phyloP scores from a whole-genome alignment of 2,888 invertebrate species.

The Crepidodera aurea region DNA sequence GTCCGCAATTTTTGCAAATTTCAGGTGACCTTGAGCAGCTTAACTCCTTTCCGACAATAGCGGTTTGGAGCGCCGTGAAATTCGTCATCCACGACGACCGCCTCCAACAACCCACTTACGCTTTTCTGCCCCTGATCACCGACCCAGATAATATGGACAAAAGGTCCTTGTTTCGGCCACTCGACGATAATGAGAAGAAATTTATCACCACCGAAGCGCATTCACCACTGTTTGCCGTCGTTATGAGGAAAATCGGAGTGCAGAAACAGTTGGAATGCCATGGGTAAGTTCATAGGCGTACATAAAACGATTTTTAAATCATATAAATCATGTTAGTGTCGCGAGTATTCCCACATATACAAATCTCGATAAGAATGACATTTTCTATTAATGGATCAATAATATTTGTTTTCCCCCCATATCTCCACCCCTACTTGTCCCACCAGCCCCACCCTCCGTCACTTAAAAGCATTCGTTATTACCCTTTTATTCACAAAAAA shows the following conservation, averaged over 20 bases:
- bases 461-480: too few relatives aligned
- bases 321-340: too few relatives aligned
- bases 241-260: slow-evolving; percentile 82
- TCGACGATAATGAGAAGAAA: slow-evolving; percentile 66
- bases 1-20: too few relatives aligned
- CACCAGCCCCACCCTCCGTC: too few relatives aligned
- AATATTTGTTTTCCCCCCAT: too few relatives aligned
- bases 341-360: too few relatives aligned
- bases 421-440: too few relatives aligned
- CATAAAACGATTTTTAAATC: neutral
- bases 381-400: too few relatives aligned
- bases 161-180: slow-evolving; percentile 69
- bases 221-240: slow-evolving; percentile 88
- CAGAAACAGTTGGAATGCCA: slow-evolving; percentile 87
- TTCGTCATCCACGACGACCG: slow-evolving; percentile 72
- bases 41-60: slow-evolving; percentile 89
- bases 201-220: slow-evolving; percentile 69
- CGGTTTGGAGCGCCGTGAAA: slow-evolving; percentile 92
- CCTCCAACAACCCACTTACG: slow-evolving; percentile 67
- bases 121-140: slow-evolving; percentile 85
- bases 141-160: slow-evolving; percentile 83
- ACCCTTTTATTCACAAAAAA: too few relatives aligned
- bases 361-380: too few relatives aligned
- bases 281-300: slow-evolving; percentile 62
- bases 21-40: slow-evolving; percentile 68